Conservation (phyloP, 2,113 vertebrate species). For the Brachirus orientalis region DNA sequence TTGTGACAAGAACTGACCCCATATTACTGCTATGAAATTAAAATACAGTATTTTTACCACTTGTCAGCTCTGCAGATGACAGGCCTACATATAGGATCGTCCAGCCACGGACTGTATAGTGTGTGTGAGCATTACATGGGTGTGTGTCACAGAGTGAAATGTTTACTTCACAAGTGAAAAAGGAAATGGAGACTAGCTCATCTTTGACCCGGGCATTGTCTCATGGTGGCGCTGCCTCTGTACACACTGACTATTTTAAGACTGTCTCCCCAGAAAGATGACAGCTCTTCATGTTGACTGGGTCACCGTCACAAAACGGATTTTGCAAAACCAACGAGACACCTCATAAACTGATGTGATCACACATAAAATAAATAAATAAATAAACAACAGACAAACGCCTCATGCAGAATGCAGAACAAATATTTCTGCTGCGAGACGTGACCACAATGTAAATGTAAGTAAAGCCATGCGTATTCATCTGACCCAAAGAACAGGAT, state of each 20-base stretch:
- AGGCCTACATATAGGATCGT: background rate
- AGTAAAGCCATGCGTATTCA: constrained; percentile 67
- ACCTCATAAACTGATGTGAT: too few species aligned
- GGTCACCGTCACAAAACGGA: background rate
- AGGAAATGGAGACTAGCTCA: constrained; percentile 75
- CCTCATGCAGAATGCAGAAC: constrained; percentile 1
- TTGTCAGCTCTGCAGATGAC: constrained; percentile 1
- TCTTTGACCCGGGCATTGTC: constrained; percentile 82
- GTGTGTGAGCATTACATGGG: constrained; percentile 36
- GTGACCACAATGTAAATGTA: constrained; percentile 41
- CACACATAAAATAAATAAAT: too few species aligned
- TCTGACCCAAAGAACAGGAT: constrained; percentile 80
- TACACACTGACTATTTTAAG: constrained; percentile 77
- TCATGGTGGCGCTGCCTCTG: constrained; percentile 67
- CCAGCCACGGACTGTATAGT: constrained; percentile 7
- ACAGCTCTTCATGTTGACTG: constrained; percentile 42
- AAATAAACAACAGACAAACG: constrained; percentile 15
- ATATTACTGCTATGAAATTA: too few species aligned
- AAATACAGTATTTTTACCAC: background rate
- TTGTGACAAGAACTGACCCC: too few species aligned
- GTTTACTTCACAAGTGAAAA: constrained; percentile 78
- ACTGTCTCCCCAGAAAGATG: constrained; percentile 56
- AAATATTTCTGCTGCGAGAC: constrained; percentile 15
- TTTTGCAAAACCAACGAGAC: constrained; percentile 13
- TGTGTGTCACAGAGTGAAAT: constrained; percentile 64